These are phyloP conservation scores for Fregetta grallaria DNA, from an alignment of 2,113 vertebrate species.

Conservation along the genomic window DNA sequence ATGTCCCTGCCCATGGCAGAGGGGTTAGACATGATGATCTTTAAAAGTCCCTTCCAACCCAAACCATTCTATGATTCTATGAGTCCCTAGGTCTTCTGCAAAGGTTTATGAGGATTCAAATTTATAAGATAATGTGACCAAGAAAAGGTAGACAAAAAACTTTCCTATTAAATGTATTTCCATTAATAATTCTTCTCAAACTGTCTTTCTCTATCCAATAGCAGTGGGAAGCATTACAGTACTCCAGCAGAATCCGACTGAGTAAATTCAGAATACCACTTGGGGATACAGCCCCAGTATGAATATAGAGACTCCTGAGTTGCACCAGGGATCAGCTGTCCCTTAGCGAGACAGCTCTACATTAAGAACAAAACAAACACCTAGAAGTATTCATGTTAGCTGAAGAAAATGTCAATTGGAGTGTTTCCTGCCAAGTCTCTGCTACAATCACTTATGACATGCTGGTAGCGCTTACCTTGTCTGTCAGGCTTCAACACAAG, in stretches of 20 bases:
- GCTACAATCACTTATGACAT: background rate
- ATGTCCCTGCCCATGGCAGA: background rate
- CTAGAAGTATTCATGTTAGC: background rate
- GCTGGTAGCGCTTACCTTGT: background rate
- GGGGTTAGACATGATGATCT: background rate
- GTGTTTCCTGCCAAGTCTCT: background rate
- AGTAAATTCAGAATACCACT: background rate
- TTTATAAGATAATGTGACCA: background rate
- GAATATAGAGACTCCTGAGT: background rate
- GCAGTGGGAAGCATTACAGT: background rate
- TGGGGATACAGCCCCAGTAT: background rate
- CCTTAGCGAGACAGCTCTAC: background rate
- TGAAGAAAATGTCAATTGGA: background rate
- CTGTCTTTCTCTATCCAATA: background rate
- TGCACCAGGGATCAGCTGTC: background rate
- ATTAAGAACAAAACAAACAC: background rate
- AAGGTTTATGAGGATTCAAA: background rate
- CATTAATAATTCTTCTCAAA: background rate
- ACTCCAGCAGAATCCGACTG: background rate
- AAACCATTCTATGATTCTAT: background rate
- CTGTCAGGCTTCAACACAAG: background rate
- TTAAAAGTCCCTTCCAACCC: background rate
- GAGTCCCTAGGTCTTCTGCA: background rate
- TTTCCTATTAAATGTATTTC: background rate
- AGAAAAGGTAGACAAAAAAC: background rate